A percentile compares a stretch with the other conserved stretches of the same genome.
These are phyloP conservation scores for Phycodurus eques DNA, from an alignment of 2,113 vertebrate species.

Conservation along the genomic window DNA sequence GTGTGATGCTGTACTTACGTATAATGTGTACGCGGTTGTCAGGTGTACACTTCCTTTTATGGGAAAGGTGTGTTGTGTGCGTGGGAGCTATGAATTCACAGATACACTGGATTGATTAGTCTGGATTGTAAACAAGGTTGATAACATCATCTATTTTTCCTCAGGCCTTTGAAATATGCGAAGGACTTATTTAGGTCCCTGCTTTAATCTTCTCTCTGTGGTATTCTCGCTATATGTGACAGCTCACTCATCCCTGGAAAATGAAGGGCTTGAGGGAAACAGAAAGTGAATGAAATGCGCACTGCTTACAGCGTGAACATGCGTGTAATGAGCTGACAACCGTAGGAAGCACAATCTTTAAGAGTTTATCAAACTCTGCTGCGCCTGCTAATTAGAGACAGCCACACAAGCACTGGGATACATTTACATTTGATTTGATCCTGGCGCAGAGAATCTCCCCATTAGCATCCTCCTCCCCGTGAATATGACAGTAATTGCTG, in stretches of 20 bases:
- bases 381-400: constrained; percentile 72
- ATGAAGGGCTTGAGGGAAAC: constrained; percentile 47
- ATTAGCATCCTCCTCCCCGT: constrained; percentile 68
- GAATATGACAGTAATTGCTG: constrained; percentile 76
- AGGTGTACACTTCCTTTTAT: neutral
- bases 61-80: neutral
- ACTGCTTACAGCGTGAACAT: constrained; percentile 33
- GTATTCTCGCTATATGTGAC: constrained; percentile 28
- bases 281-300: neutral
- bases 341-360: constrained; percentile 58
- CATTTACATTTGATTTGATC: constrained; percentile 76
- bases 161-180: constrained; percentile 22
- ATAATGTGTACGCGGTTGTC: neutral
- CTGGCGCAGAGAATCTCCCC: constrained; percentile 67
- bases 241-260: constrained; percentile 45
- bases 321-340: constrained; percentile 63
- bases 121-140: neutral
- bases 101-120: neutral
- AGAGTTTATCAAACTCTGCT: constrained; percentile 75
- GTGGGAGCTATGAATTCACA: neutral
- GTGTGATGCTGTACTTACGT: neutral
- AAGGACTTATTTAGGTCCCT: constrained; percentile 14
- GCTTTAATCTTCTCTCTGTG: constrained; percentile 51
- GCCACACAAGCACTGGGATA: constrained; percentile 67
- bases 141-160: constrained; percentile 2